These are phyloP conservation scores for Ptilonorhynchus violaceus DNA, from an alignment of 2,113 vertebrate genomes.

Conservation along the genomic window DNA sequence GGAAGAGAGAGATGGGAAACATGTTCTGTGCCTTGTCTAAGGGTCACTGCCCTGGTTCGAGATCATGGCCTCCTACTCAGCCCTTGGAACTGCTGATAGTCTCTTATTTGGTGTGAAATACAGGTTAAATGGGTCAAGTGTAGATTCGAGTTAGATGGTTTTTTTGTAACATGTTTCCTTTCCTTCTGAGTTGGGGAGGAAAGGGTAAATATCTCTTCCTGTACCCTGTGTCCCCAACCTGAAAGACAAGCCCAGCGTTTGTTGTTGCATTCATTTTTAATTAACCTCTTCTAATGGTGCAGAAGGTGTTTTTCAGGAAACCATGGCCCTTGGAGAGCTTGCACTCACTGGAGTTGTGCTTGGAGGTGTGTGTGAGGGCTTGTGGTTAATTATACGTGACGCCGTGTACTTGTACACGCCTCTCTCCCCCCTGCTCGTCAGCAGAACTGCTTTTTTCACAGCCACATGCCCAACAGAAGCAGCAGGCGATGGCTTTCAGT, in stretches of 20 bases:
- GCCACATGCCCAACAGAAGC: neutral
- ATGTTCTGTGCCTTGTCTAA: neutral
- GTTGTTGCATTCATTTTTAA: neutral
- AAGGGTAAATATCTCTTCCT: neutral
- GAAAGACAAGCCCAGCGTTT: neutral
- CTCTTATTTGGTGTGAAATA: neutral
- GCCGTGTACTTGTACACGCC: neutral
- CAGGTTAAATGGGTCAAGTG: neutral
- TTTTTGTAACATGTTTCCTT: neutral
- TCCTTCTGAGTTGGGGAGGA: neutral
- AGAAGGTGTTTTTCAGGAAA: neutral
- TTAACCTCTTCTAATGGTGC: neutral
- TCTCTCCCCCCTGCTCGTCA: neutral
- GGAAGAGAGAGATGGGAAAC: neutral
- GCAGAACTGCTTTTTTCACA: neutral
- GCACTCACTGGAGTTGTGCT: neutral
- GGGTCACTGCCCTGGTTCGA: conserved; percentile 25
- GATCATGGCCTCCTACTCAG: neutral
- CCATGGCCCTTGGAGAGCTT: neutral
- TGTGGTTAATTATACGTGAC: neutral
- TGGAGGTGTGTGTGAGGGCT: neutral
- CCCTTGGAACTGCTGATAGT: neutral
- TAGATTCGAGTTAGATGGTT: neutral
- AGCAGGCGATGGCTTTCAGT: conserved; percentile 6
- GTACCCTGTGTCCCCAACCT: neutral